Evolutionary conservation across 2,888 invertebrate species (phyloP).

Genomic region (Venusia cambrica): DNA sequence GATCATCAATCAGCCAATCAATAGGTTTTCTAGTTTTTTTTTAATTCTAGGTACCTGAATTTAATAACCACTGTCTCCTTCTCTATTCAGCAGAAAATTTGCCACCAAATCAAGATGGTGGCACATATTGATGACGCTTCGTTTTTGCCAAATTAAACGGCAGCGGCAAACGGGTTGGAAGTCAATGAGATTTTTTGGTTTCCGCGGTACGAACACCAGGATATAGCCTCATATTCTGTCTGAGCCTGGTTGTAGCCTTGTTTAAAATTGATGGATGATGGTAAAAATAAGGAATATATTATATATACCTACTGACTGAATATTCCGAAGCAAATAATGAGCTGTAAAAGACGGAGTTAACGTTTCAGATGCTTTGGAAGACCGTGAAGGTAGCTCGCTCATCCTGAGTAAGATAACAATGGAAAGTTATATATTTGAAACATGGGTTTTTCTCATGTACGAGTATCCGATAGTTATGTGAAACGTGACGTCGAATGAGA

Average conservation of each 20-base stretch:
- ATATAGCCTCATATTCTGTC: constrained; percentile 16
- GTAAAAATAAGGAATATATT: constrained; percentile 9
- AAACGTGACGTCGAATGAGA: no score
- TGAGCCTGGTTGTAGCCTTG: constrained; percentile 13
- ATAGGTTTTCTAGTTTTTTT: no score
- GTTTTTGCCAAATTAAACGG: constrained; percentile 33
- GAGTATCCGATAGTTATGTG: no score
- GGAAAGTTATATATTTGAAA: no score
- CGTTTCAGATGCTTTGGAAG: no score
- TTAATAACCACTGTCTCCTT: constrained; percentile 2
- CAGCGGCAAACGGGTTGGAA: constrained; percentile 25
- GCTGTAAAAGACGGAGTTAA: no score
- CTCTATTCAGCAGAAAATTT: constrained; percentile 29
- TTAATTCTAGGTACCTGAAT: background rate
- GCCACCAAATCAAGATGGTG: constrained; percentile 21
- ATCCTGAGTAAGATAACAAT: no score
- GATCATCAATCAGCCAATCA: no score
- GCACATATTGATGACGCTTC: constrained; percentile 30
- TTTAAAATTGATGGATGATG: constrained; percentile 19
- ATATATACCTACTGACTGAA: no score
- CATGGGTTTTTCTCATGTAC: no score
- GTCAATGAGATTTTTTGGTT: constrained; percentile 27
- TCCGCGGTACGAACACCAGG: constrained; percentile 24
- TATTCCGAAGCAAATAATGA: no score
- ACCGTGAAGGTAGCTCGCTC: no score